Percentiles rank a stretch among this genome's conserved stretches.
Evolutionary conservation across 2,888 invertebrate genomes (phyloP).

Genomic region (Morpho achilles): DNA sequence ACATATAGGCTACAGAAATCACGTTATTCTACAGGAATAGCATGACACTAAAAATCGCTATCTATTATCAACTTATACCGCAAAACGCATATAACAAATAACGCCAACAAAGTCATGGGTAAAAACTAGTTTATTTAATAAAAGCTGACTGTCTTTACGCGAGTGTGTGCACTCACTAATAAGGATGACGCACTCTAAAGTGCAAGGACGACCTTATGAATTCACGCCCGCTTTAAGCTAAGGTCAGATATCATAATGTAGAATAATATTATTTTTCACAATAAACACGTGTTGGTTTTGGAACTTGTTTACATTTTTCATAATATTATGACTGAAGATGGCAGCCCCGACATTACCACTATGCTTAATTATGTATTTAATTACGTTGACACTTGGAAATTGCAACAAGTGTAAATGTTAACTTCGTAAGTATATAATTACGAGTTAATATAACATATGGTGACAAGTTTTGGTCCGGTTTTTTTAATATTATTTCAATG

Average conservation of each 20-base stretch:
- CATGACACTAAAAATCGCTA: too few relatives aligned
- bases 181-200: slow-evolving; percentile 38
- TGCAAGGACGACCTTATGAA: slow-evolving; percentile 55
- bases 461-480: too few relatives aligned
- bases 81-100: too few relatives aligned
- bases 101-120: too few relatives aligned
- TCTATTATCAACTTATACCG: too few relatives aligned
- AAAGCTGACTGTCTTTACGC: slow-evolving; percentile 10
- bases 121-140: too few relatives aligned
- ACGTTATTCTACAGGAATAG: too few relatives aligned
- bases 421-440: not conserved
- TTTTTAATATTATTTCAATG: too few relatives aligned
- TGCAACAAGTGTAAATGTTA: slow-evolving; percentile 1
- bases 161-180: slow-evolving; percentile 27
- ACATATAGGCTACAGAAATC: too few relatives aligned
- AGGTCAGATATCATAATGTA: slow-evolving; percentile 35
- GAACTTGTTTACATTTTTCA: slow-evolving; percentile 15
- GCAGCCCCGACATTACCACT: slow-evolving; percentile 12
- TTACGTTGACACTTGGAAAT: slow-evolving; percentile 5
- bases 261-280: slow-evolving; percentile 11
- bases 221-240: slow-evolving; percentile 46
- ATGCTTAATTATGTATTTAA: slow-evolving; percentile 2
- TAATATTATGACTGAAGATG: slow-evolving; percentile 5
- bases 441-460: too few relatives aligned
- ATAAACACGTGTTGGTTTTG: slow-evolving; percentile 31